These are phyloP conservation scores for Microcebus ravelobensis DNA, from an alignment of 2,113 vertebrate species.

Conservation along the genomic window DNA sequence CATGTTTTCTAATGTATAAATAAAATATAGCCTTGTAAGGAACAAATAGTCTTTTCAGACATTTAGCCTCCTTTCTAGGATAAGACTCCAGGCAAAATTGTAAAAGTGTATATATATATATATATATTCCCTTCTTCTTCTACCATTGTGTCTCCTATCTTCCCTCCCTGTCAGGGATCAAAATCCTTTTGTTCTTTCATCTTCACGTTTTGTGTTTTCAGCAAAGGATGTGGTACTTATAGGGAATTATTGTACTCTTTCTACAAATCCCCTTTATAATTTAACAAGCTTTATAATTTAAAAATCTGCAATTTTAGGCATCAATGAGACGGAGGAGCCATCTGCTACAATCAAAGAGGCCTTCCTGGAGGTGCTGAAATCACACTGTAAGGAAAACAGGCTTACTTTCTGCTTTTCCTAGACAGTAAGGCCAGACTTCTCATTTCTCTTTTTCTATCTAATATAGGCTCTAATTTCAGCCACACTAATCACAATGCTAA, in stretches of 20 bases:
- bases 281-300: background rate
- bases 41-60: background rate
- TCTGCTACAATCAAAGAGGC: background rate
- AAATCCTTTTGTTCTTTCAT: background rate
- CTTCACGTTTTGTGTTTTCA: background rate
- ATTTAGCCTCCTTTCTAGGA: background rate
- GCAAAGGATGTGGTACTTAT: background rate
- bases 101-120: background rate
- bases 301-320: conserved; percentile 1
- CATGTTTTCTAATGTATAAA: background rate
- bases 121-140: background rate
- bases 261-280: background rate
- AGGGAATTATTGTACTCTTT: background rate
- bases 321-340: background rate
- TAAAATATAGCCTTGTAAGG: background rate
- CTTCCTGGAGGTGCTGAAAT: background rate
- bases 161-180: background rate
- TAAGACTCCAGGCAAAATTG: background rate
- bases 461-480: background rate
- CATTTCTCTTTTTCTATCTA: background rate
- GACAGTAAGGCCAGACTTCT: background rate
- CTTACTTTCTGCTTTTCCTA: background rate
- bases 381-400: background rate
- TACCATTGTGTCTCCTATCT: background rate
- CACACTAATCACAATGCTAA: background rate